phyloP scores from a whole-genome alignment of 1,140 invertebrate genomes.

The Nymphalis io region DNA sequence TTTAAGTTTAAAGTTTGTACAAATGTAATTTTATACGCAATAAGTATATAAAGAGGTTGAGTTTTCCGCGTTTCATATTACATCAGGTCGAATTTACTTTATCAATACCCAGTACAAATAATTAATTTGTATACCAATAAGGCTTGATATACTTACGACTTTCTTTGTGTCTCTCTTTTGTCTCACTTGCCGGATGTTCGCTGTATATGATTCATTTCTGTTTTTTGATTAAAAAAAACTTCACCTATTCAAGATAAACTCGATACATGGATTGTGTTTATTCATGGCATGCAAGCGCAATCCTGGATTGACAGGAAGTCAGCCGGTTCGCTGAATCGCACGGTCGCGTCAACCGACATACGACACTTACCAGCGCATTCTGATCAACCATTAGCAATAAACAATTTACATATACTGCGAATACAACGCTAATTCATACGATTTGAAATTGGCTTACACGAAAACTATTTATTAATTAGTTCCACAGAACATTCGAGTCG shows the following conservation, averaged over 20 bases:
- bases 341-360: conserved; percentile 52
- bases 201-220: conserved; percentile 24
- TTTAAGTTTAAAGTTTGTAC: too few relatives aligned
- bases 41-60: too few relatives aligned
- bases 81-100: conserved; percentile 9
- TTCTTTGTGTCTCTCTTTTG: neutral
- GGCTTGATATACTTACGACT: neutral
- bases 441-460: neutral
- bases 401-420: conserved; percentile 26
- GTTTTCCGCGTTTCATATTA: conserved; percentile 11
- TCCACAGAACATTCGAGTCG: neutral
- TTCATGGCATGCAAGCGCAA: conserved; percentile 54
- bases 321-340: conserved; percentile 63
- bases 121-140: neutral
- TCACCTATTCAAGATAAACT: conserved; percentile 24
- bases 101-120: too few relatives aligned
- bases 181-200: conserved; percentile 12
- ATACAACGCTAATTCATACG: conserved; percentile 10
- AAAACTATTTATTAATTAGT: conserved; percentile 7
- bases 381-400: conserved; percentile 54
- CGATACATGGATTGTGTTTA: conserved; percentile 51
- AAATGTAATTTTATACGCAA: too few relatives aligned
- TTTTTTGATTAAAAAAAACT: conserved; percentile 19
- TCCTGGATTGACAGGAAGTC: conserved; percentile 61
- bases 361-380: conserved; percentile 57